Base-by-base conservation (phyloP, 2,113 vertebrate genomes). In the Indri indri region DNA sequence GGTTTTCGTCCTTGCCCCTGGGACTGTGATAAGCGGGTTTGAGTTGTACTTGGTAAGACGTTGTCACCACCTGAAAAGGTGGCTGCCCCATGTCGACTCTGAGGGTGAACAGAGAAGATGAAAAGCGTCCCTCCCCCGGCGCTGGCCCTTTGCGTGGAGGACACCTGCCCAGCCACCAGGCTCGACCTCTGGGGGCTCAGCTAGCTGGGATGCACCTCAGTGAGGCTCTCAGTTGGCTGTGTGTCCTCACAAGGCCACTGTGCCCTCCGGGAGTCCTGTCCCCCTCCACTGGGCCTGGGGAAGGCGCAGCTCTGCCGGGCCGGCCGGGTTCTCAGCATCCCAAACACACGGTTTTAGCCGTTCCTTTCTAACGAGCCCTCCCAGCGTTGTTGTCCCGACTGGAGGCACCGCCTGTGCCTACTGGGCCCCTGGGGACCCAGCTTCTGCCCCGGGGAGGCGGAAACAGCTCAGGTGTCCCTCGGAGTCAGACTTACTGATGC, bases 21-120 rank as follows among this genome's bases (percentile, higher is more conserved):
- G 59, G 65, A 66, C 57, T 4, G 6, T 25, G 32, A 3, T 9
- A 5, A n/a, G 54, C 30, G 59, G 61, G 16, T 4, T 1, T 42
- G 54, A 73, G 3, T 25, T 27, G 45, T n/a, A 13, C 83, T 8
- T 3, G 5, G 14, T 2, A 14, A 1, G 32, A 42, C 25, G 1
- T 5, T 8, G 9, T 34, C 2, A 2, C 10, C 52, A 3, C 5
- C 12, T 7, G 22, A 37, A 25, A 18, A 17, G 23, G 17, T 0
- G 20, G 22, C 45, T 23, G 76, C 8, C 0, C 17, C 2, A 0
- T 2, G 2, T 5, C 1, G 2, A 1, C 42, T 0, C 3, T 20
- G 1, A 54, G 57, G 34, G 3, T 34, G 14, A 37, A 5, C 4
- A 40, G 40, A 52, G 3, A 18, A 11, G 18, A 14, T 0, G 6